A percentile compares a stretch with the other conserved stretches of the same genome.
Evolutionary conservation across 2,113 vertebrate species (phyloP).

Genomic region (Naja naja): DNA sequence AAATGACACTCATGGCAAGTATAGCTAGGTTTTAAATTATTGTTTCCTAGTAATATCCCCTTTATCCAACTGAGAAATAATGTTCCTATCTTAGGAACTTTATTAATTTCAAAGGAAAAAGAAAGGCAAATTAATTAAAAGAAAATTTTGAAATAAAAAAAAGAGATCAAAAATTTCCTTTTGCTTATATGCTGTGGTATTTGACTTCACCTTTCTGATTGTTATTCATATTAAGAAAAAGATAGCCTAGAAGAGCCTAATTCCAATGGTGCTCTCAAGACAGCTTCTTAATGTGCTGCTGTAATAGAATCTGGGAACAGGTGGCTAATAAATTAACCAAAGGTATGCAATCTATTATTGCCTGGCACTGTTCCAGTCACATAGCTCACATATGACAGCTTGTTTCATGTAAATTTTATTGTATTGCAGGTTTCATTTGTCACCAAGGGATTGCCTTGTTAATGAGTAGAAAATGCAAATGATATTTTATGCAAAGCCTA

Average conservation of each 20-base stretch:
- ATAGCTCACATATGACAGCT: conserved; percentile 46
- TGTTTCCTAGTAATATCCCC: conserved; percentile 26
- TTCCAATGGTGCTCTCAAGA: conserved; percentile 37
- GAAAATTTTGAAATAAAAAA: conserved; percentile 7
- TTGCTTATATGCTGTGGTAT: conserved; percentile 1
- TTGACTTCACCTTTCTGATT: conserved; percentile 33
- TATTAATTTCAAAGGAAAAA: conserved; percentile 13
- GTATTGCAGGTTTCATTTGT: conserved; percentile 54
- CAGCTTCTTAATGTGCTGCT: conserved; percentile 57
- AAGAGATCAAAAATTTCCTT: conserved; percentile 3
- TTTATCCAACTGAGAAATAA: conserved; percentile 27
- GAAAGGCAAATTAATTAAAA: conserved; percentile 11
- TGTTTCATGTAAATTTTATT: conserved; percentile 61
- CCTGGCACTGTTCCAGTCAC: conserved; percentile 50
- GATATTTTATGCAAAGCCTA: conserved; percentile 32
- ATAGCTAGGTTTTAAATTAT: conserved; percentile 15
- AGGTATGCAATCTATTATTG: conserved; percentile 62
- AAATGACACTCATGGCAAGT: background rate
- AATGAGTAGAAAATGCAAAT: conserved; percentile 57
- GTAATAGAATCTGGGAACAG: conserved; percentile 59
- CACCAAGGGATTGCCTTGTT: conserved; percentile 35
- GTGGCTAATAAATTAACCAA: conserved; percentile 72
- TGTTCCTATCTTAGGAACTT: background rate
- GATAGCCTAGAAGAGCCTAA: conserved; percentile 35
- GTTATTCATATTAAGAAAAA: conserved; percentile 40